phyloP scores from a whole-genome alignment of 2,797 vertebrate species.

The Ctenosaura bakeri region DNA sequence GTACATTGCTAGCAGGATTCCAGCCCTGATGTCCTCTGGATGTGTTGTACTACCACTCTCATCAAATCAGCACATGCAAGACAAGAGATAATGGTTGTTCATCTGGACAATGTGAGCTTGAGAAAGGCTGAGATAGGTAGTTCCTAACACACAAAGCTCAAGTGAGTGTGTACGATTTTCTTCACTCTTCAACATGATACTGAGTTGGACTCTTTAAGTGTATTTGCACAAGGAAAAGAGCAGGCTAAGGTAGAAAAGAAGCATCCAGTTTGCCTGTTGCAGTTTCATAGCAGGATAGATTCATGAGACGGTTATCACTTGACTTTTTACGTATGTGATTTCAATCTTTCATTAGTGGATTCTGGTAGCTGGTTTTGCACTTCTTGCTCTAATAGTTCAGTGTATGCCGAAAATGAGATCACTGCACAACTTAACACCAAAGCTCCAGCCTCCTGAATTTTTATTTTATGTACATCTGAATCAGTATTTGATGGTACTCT shows the following conservation, averaged over 20 bases:
- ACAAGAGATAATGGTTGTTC: neutral
- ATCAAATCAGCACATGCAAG: too few relatives aligned
- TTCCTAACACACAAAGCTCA: neutral
- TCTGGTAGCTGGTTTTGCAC: neutral
- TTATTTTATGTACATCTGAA: conserved; percentile 43
- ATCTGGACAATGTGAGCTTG: neutral
- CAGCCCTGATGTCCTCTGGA: too few relatives aligned
- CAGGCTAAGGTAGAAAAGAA: neutral
- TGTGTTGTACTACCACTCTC: too few relatives aligned
- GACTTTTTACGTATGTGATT: neutral
- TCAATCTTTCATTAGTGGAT: neutral
- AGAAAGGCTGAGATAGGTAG: neutral
- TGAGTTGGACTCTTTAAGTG: fast-evolving
- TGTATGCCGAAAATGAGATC: conserved; percentile 40
- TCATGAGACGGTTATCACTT: neutral
- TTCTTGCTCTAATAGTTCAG: conserved; percentile 22
- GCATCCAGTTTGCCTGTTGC: neutral
- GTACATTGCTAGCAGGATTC: too few relatives aligned
- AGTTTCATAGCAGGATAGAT: too few relatives aligned
- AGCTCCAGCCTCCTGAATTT: conserved; percentile 26
- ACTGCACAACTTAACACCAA: fast-evolving
- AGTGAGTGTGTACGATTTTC: neutral
- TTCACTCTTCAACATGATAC: neutral
- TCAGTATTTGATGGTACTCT: conserved; percentile 55
- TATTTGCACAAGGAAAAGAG: fast-evolving